Evolutionary conservation across 2,888 invertebrate species (phyloP).

Genomic region (Apotomis turbidana): DNA sequence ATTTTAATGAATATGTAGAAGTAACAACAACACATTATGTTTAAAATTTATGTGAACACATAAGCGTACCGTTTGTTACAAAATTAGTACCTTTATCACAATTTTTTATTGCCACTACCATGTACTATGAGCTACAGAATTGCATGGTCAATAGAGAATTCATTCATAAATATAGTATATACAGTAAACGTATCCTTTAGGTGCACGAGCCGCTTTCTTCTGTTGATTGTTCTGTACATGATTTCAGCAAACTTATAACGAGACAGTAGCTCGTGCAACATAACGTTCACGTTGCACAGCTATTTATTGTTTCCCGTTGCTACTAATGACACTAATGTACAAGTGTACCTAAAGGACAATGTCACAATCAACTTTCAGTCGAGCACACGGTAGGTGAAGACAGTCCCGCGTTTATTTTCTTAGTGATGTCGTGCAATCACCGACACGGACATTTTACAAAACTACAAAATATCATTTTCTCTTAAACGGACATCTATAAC

Average conservation of each 20-base stretch:
- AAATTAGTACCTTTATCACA: too few species aligned
- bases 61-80: too few species aligned
- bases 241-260: constrained; percentile 54
- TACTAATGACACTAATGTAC: constrained; percentile 24
- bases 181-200: background rate
- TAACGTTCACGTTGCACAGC: constrained; percentile 24
- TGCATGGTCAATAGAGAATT: too few species aligned
- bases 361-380: background rate
- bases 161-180: too few species aligned
- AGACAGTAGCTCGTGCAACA: constrained; percentile 48
- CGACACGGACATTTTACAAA: background rate
- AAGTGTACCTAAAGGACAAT: background rate
- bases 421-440: background rate
- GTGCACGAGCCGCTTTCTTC: constrained; percentile 32
- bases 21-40: too few species aligned
- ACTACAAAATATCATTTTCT: too few species aligned
- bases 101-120: too few species aligned
- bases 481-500: too few species aligned
- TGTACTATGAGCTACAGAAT: too few species aligned
- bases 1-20: too few species aligned
- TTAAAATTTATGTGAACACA: too few species aligned
- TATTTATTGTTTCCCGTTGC: constrained; percentile 42
- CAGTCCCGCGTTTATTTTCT: background rate
- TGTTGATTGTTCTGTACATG: constrained; percentile 27
- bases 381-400: background rate